phyloP scores from a whole-genome alignment of 2,797 vertebrate genomes.

The Anisognathus igniventris region DNA sequence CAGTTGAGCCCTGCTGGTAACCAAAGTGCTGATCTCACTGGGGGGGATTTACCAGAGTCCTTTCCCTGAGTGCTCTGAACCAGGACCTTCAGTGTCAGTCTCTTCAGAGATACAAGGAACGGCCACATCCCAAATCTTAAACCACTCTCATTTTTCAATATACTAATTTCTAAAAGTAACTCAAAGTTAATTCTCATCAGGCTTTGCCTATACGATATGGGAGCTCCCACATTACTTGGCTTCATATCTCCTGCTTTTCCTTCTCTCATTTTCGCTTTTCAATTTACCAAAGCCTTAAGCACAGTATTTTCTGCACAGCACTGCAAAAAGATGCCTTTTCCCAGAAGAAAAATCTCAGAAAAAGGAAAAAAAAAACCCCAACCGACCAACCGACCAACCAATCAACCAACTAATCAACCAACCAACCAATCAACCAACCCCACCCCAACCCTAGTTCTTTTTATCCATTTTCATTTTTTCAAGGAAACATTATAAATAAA shows the following conservation, averaged over 20 bases:
- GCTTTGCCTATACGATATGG: not conserved
- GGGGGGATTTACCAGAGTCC: not conserved
- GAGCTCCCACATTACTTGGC: too few species aligned
- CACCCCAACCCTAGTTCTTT: accelerated
- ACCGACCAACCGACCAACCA: accelerated
- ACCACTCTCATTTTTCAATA: not conserved
- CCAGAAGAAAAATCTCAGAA: not conserved
- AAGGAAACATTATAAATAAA: not conserved
- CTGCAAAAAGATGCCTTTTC: not conserved
- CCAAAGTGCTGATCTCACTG: not conserved
- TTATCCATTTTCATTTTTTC: not conserved
- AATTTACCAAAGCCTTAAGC: not conserved
- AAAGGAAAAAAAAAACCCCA: not conserved
- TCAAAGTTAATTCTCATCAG: not conserved
- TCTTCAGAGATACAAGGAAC: not conserved
- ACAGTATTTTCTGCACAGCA: not conserved
- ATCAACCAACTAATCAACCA: not conserved
- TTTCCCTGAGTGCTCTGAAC: not conserved
- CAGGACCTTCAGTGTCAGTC: not conserved
- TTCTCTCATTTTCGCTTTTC: not conserved
- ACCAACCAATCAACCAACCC: accelerated
- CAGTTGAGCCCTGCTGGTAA: accelerated
- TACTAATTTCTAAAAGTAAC: not conserved
- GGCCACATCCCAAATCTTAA: not conserved
- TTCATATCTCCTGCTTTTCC: not conserved